Conservation (phyloP, 2,888 invertebrate species). For the Sericinus montela region DNA sequence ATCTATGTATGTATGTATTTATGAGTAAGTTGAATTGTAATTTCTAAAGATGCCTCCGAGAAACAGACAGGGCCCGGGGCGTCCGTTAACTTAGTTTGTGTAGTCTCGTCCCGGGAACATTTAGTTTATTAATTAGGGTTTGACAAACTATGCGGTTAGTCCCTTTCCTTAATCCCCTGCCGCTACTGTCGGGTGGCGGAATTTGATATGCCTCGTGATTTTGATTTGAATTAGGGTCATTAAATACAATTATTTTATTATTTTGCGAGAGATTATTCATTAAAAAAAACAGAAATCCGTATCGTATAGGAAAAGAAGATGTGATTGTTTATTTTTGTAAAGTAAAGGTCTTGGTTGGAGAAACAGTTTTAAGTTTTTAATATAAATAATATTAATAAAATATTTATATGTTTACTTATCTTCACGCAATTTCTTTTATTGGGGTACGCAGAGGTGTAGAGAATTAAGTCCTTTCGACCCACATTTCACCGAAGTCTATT, state of each 20-base stretch:
- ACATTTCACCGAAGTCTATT: too few species aligned
- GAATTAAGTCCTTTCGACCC: too few species aligned
- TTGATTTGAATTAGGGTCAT: conserved; percentile 11
- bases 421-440: too few species aligned
- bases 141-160: conserved; percentile 57
- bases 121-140: conserved; percentile 58
- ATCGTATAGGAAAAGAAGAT: too few species aligned
- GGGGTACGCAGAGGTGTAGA: too few species aligned
- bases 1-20: too few species aligned
- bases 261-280: neutral
- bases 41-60: conserved; percentile 25
- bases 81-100: conserved; percentile 28
- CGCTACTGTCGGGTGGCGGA: conserved; percentile 19
- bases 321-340: too few species aligned
- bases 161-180: conserved; percentile 25
- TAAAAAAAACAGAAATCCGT: too few species aligned
- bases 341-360: too few species aligned
- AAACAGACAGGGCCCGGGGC: conserved; percentile 29
- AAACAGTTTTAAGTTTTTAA: too few species aligned
- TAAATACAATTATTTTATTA: neutral
- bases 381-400: too few species aligned
- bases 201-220: conserved; percentile 18
- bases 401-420: too few species aligned
- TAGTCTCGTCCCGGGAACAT: conserved; percentile 28
- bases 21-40: conserved; percentile 20